phyloP scores from a whole-genome alignment of 2,797 vertebrate genomes.

The Oreochromis mossambicus region DNA sequence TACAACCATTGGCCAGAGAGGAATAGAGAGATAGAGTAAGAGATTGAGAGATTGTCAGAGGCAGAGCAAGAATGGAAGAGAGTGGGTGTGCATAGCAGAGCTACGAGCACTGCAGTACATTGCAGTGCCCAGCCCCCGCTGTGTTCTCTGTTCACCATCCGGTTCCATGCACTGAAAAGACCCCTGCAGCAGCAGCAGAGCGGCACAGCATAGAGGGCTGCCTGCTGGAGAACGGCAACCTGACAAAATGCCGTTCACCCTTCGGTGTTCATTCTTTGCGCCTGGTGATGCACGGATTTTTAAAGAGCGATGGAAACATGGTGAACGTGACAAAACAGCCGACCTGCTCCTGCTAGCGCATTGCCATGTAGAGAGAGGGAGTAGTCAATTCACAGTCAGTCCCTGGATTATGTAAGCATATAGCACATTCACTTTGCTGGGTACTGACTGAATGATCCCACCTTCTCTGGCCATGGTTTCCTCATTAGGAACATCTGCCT shows the following conservation, averaged over 20 bases:
- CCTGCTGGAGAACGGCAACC: conserved; percentile 39
- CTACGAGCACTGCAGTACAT: conserved; percentile 78
- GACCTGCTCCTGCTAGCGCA: conserved; percentile 11
- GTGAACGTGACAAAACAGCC: not conserved
- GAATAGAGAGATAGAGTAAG: conserved; percentile 33
- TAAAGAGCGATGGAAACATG: not conserved
- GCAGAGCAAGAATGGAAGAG: conserved; percentile 54
- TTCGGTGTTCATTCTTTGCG: conserved; percentile 1
- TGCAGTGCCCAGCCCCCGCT: conserved; percentile 79
- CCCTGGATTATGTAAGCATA: conserved; percentile 62
- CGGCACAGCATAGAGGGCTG: conserved; percentile 37
- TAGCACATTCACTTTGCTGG: conserved; percentile 30
- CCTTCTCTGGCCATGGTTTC: conserved; percentile 33
- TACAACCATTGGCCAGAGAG: conserved; percentile 24
- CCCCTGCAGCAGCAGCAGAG: conserved; percentile 71
- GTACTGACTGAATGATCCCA: conserved; percentile 37
- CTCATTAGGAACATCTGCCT: conserved; percentile 62
- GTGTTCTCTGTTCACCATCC: conserved; percentile 67
- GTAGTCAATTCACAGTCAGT: conserved; percentile 40
- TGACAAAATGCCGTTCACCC: conserved; percentile 27
- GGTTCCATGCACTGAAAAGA: conserved; percentile 71
- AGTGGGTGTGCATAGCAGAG: conserved; percentile 72
- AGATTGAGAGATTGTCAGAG: conserved; percentile 58
- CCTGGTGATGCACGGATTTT: conserved; percentile 5
- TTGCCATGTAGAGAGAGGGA: conserved; percentile 44